Base-by-base conservation (phyloP, 2,797 vertebrate genomes). In the Morus bassanus region DNA sequence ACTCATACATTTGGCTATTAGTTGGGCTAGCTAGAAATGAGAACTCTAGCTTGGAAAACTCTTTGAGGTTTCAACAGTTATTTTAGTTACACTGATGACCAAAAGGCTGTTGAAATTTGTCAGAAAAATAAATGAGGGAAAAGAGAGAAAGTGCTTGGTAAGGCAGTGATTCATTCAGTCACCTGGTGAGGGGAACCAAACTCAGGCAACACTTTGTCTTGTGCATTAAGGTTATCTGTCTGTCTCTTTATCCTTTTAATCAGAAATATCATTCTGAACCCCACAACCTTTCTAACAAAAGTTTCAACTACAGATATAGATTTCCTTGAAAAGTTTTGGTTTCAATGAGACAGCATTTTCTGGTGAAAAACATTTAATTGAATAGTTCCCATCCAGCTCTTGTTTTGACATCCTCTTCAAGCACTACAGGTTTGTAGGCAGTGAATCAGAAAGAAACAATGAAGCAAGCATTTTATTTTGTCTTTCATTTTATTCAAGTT, bases 241-340 rank as follows among this genome's bases (percentile, higher is more conserved):
- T 64, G 45, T 76, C 43, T 95, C 69, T 77, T 74, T 81, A 45
- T 78, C 25, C n/a, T 65, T 68, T 89, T 86, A 80, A 86, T 54
- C 37, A 69, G 73, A 91, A 90, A 78, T 61, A 46, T 5, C 28
- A 86, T 30, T 56, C 28, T 91, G 65, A 95, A 90, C 18, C 15
- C 17, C 25, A 67, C 80, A 75, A 64, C 3, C 1, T 84, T 86
- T 72, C 50, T 75, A 84, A 59, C 5, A 65, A 43, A 79, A 65
- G 19, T 93, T 95, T 86, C 78, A 86, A 39, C 37, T 73, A 63
- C 54, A 54, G 41, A 81, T 75, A 46, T 13, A 88, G n/a, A 88
- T 93, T 87, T 96, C 74, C 63, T 76, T 89, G 65, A 93, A 82
- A 75, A 75, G 80, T 79, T 94, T 91, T 94, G 45, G n/a, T 91